Evolutionary conservation across 2,888 invertebrate species (phyloP).

Genomic region (Lithophane ornitopus): DNA sequence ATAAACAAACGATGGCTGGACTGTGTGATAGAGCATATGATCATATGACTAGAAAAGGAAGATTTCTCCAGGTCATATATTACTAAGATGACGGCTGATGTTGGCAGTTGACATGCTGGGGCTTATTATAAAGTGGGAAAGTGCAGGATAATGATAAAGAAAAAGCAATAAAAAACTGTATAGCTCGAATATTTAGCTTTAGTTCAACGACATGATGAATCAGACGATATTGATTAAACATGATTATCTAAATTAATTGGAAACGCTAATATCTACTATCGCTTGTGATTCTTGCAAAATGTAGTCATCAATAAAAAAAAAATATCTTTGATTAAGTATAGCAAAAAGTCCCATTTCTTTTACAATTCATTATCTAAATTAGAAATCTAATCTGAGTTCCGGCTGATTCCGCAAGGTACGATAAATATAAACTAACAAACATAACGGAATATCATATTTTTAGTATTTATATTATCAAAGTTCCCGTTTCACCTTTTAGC

Average conservation of each 20-base stretch:
- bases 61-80: no score
- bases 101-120: background rate
- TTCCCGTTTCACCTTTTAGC: constrained; percentile 58
- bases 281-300: background rate
- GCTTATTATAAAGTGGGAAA: background rate
- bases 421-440: constrained; percentile 15
- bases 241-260: constrained; percentile 27
- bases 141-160: background rate
- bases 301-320: background rate
- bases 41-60: background rate
- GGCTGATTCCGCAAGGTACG: constrained; percentile 10
- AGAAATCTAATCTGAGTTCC: constrained; percentile 41
- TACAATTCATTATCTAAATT: background rate
- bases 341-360: background rate
- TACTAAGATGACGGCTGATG: background rate
- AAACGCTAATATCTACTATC: constrained; percentile 18
- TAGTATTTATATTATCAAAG: background rate
- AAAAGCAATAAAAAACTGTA: background rate
- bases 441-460: background rate
- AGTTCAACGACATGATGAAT: constrained; percentile 4
- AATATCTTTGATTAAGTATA: background rate
- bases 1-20: background rate
- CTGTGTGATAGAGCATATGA: background rate
- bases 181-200: background rate
- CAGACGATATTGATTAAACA: background rate